Evolutionary conservation across 2,888 invertebrate genomes (phyloP).

Genomic region (Eupithecia insigniata): DNA sequence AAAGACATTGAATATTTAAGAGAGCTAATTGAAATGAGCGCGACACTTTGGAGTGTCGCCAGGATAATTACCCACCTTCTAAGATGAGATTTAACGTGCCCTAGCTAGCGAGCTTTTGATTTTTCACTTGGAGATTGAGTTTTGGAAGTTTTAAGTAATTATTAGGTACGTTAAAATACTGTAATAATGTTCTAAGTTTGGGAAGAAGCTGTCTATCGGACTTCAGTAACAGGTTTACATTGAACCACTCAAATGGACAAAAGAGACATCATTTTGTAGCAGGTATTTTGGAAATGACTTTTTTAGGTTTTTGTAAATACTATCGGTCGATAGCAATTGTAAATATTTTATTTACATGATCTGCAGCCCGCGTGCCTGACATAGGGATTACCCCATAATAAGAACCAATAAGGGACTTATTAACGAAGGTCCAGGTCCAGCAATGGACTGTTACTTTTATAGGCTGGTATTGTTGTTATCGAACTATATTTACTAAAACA

Average conservation of each 20-base stretch:
- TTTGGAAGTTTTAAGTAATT: conserved; percentile 20
- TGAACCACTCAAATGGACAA: not conserved
- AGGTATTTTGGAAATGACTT: not conserved
- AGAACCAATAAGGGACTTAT: not conserved
- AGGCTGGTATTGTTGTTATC: not conserved
- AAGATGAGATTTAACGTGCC: conserved; percentile 82
- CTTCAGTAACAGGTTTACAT: not conserved
- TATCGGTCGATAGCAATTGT: not conserved
- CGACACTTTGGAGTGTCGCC: conserved; percentile 84
- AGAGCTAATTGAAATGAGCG: conserved; percentile 84
- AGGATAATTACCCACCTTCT: conserved; percentile 83
- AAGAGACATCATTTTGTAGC: not conserved
- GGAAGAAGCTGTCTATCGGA: not conserved
- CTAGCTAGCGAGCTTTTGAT: conserved; percentile 65
- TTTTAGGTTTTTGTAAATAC: not conserved
- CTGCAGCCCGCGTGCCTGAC: not conserved
- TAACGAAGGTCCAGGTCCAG: not conserved
- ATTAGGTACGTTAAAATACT: conserved; percentile 8
- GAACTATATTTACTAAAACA: not conserved
- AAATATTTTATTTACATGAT: not conserved
- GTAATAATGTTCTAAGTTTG: not conserved
- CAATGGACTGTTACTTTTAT: not conserved
- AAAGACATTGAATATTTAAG: conserved; percentile 85
- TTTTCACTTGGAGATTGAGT: conserved; percentile 37
- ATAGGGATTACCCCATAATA: not conserved